Base-by-base conservation (phyloP, 1,140 invertebrate genomes). In the Lepidurus arcticus region DNA sequence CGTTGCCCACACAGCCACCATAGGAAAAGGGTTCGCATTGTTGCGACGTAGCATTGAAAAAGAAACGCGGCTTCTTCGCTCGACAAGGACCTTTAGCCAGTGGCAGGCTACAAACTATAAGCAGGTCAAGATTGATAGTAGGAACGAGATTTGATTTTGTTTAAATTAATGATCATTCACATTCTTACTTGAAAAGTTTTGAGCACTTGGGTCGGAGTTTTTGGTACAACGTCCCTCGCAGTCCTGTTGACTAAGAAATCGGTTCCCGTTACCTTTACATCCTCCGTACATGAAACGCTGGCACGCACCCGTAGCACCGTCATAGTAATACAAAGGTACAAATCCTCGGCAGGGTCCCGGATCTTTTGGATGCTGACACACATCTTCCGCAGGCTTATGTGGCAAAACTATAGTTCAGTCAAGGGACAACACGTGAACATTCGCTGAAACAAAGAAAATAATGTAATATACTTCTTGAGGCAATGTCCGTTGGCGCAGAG, bases 251-350 rank as follows among this genome's bases (percentile, higher is more conserved):
- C 88, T 92, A 75, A 92, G 89, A 84, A 97, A 99, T 80, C 91
- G 91, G 84, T 98, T 97, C 79, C 90, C 91, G 83, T 97, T 98
- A 73, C 95, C 91, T 79, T 89, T 89, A 81, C 90, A 91, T 6
- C 90, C 90, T 5, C 90, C 89, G 79, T 90, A 91, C n/a, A 87
- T 87, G 82, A 92, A 92, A 81, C 88, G 87, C 77, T 88, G 83
- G 82, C 93, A 93, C n/a, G 85, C 82, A 65, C 90, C 89, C 5
- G 87, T 88, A 3, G 85, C 83, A 13, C 83, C 82, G 78, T 96
- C 92, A 82, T 91, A 96, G 83, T 91, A 94, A 86, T 89, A 96
- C 79, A 90, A 90, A 0, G 85, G 85, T 21, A 90, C 88, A 44
- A 87, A 87, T 4, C 87, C 88, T 44, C 88, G 87, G 84, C 94